Base-by-base conservation (phyloP, 2,888 invertebrate species). In the Acanthosepion esculentum region DNA sequence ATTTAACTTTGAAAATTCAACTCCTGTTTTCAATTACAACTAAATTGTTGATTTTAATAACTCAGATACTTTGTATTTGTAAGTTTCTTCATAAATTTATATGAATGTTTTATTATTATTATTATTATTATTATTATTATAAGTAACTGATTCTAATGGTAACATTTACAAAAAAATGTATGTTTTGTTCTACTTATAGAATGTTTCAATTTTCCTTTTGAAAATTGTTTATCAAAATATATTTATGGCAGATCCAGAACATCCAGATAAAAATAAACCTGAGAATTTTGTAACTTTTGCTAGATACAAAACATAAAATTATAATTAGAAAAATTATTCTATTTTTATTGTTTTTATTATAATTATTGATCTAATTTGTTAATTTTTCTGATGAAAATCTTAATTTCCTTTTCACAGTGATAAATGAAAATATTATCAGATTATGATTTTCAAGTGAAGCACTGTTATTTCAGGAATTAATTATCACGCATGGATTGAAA, bases 81-180 rank as follows among this genome's bases (percentile, higher is more conserved):
- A 78, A n/a, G 78, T 78, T 15, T n/a, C 15, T 78, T 12, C 18
- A 78, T n/a, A n/a, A 78, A 78, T 78, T n/a, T n/a, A 78, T 78
- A 10, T 78, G 78, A 78, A 78, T 78, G 78, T 78, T 78, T 53
- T 92, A 48, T 92, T 92, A 92, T 92, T 92, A 48, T 92, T 92
- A 41, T 92, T 92, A 92, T 92, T 41, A 92, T 92, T 92, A 92
- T 48, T 26, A 92, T 92, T 92, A 92, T 92, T 48, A 92, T 92
- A 78, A 78, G 15, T 78, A 18, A 78, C 78, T 78, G 78, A n/a
- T 78, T n/a, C 12, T 78, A 33, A 78, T n/a, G n/a, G 78, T n/a
- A 78, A 78, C 15, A 78, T n/a, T 78, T 78, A n/a, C 15, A 12
- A 78, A 78, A 78, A 78, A n/a, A 12, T 15, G 20, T 1, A n/a